Conservation (phyloP, 23 tunicate species). For the Trididemnum miniatum region DNA sequence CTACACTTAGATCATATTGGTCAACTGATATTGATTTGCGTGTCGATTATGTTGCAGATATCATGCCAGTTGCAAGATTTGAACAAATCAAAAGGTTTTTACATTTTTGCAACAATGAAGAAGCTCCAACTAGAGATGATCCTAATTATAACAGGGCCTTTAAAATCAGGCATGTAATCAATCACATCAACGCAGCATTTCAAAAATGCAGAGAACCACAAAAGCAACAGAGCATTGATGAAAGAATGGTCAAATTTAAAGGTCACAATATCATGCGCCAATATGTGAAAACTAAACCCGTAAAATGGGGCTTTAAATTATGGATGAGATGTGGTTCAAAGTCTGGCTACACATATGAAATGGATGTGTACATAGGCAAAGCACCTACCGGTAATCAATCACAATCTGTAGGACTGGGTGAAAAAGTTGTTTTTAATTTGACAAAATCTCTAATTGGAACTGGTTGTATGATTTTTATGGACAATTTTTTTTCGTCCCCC, state of each 20-base stretch:
- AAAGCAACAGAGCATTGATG: background rate
- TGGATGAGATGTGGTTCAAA: no score
- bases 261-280: background rate
- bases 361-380: no score
- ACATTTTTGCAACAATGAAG: no score
- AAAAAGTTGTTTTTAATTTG: no score
- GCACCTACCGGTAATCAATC: no score
- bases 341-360: no score
- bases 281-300: background rate
- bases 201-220: background rate
- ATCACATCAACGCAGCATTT: background rate
- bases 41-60: no score
- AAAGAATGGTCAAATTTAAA: no score
- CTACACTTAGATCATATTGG: background rate
- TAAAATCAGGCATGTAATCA: no score
- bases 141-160: no score
- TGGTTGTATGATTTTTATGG: background rate
- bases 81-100: background rate
- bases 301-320: background rate
- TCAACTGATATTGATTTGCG: background rate
- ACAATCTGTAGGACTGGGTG: background rate
- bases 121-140: no score
- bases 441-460: background rate
- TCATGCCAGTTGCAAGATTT: no score
- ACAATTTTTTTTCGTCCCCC: background rate